These are phyloP conservation scores for Charanyca ferruginea DNA, from an alignment of 2,888 invertebrate species.

Conservation along the genomic window DNA sequence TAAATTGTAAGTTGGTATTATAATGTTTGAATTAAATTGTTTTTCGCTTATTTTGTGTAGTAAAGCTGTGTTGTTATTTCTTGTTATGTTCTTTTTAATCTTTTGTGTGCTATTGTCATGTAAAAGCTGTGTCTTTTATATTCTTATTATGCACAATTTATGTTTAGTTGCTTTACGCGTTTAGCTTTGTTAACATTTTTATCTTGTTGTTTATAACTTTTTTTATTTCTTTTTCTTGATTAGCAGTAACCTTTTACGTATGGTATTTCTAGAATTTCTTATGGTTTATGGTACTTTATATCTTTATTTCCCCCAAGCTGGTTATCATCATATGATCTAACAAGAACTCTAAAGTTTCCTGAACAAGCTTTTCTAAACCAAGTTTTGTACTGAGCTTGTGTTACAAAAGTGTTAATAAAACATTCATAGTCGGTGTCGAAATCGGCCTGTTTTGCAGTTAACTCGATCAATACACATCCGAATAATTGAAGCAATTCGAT, in stretches of 20 bases:
- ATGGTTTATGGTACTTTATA: neutral
- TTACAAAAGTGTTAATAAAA: slow-evolving; percentile 67
- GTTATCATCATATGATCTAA: neutral
- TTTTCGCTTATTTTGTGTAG: slow-evolving; percentile 39
- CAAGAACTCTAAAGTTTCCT: neutral
- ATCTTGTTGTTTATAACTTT: slow-evolving; percentile 13
- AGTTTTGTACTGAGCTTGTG: slow-evolving; percentile 18
- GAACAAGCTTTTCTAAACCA: neutral
- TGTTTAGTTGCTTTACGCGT: slow-evolving; percentile 26
- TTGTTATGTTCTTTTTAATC: slow-evolving; percentile 35
- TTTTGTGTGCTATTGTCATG: slow-evolving; percentile 44
- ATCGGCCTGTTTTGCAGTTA: slow-evolving; percentile 40
- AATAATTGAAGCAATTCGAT: slow-evolving; percentile 75
- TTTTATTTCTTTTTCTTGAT: slow-evolving; percentile 24
- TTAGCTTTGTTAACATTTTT: slow-evolving; percentile 45
- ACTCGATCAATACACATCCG: slow-evolving; percentile 58
- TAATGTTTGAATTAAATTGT: slow-evolving; percentile 49
- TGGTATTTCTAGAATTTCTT: neutral
- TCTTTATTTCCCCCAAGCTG: neutral
- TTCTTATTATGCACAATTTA: slow-evolving; percentile 33
- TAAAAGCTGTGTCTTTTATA: slow-evolving; percentile 40
- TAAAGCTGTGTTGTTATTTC: slow-evolving; percentile 31
- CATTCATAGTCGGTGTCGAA: slow-evolving; percentile 64
- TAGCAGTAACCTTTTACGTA: slow-evolving; percentile 19
- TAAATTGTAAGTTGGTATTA: slow-evolving; percentile 54